Conservation (phyloP, 2,888 invertebrate genomes). For the Caenorhabditis zanzibari region DNA sequence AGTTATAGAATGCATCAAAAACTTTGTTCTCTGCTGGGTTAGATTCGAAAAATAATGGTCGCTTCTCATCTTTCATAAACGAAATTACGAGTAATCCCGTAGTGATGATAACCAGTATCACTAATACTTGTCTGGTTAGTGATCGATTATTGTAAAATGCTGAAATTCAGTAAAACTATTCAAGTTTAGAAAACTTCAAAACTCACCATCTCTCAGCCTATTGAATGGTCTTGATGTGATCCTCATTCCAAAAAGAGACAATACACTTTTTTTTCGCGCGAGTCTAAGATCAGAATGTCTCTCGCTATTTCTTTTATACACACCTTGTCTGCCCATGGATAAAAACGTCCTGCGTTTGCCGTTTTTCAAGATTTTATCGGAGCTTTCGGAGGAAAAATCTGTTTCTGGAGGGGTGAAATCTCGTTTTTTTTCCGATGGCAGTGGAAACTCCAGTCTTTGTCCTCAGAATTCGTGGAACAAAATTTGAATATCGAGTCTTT, state of each 20-base stretch:
- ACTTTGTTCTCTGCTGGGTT: neutral
- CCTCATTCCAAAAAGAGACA: conserved; percentile 13
- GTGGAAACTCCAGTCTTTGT: conserved; percentile 22
- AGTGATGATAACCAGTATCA: conserved; percentile 3
- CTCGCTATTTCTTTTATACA: conserved; percentile 34
- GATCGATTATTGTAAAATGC: conserved; percentile 24
- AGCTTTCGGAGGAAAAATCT: neutral
- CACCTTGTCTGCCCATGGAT: neutral
- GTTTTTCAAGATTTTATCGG: conserved; percentile 23
- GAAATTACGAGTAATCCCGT: neutral
- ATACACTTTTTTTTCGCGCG: conserved; percentile 21
- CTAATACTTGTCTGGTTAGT: neutral
- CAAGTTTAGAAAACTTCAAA: neutral
- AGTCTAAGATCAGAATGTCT: conserved; percentile 9
- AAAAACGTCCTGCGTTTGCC: conserved; percentile 9
- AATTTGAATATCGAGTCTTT: conserved; percentile 8
- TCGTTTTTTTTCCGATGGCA: conserved; percentile 23
- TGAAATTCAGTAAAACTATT: neutral
- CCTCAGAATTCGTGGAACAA: neutral
- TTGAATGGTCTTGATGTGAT: conserved; percentile 25
- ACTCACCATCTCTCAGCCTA: conserved; percentile 38
- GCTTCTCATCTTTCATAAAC: conserved; percentile 9
- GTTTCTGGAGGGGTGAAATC: conserved; percentile 27
- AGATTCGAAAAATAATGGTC: neutral
- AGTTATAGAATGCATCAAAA: conserved; percentile 43